Percentiles rank a stretch among this genome's conserved stretches.
phyloP scores from a whole-genome alignment of 2,113 vertebrate species.

The Amphiprion ocellaris region DNA sequence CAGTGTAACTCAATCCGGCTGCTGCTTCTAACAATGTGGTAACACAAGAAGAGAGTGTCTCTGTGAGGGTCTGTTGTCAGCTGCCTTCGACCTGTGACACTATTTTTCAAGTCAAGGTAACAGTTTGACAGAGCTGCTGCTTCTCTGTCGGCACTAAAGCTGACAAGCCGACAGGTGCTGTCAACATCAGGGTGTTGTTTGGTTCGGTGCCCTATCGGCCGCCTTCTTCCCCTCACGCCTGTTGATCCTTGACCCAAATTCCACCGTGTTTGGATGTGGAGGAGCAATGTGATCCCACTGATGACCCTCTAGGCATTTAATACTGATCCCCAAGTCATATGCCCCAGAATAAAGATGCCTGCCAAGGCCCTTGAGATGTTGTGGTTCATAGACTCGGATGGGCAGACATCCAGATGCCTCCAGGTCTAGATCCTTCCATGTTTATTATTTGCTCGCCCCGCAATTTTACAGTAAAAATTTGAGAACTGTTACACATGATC shows the following conservation, averaged over 20 bases:
- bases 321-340: slow-evolving; percentile 64
- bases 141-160: slow-evolving; percentile 32
- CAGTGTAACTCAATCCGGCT: background rate
- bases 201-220: slow-evolving; percentile 11
- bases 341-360: slow-evolving; percentile 39
- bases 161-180: slow-evolving; percentile 42
- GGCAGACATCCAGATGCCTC: slow-evolving; percentile 44
- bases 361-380: slow-evolving; percentile 31
- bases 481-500: background rate
- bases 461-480: slow-evolving; percentile 6
- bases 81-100: background rate
- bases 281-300: slow-evolving; percentile 77
- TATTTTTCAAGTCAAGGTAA: slow-evolving; percentile 43
- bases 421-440: slow-evolving; percentile 15
- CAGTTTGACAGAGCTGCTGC: slow-evolving; percentile 23
- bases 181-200: slow-evolving; percentile 1
- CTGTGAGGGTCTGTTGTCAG: background rate
- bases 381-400: background rate
- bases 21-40: slow-evolving; percentile 5
- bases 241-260: slow-evolving; percentile 73
- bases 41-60: background rate
- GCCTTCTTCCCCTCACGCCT: slow-evolving; percentile 8
- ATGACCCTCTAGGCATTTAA: slow-evolving; percentile 65
- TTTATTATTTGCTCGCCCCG: background rate
- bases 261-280: slow-evolving; percentile 65